Base-by-base conservation (phyloP, 2,797 vertebrate species). In the Hippocampus kuda region DNA sequence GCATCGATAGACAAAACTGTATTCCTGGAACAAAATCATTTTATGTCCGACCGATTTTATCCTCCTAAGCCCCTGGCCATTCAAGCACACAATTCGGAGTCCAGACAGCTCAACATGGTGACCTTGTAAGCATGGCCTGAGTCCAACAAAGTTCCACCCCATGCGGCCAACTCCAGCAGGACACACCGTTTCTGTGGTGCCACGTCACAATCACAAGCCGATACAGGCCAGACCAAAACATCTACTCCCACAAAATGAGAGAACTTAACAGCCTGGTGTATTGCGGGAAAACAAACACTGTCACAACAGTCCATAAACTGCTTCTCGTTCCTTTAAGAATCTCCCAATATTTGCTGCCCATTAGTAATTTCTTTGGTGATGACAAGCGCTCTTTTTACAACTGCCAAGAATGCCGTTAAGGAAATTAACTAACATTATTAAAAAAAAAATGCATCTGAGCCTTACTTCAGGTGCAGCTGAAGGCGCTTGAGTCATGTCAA, bases 51-150 rank as follows among this genome's bases (percentile, higher is more conserved):
- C 42, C 68, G 57, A 69, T 68, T 26, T 65, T 64, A 44, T 46
- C 62, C 59, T 38, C 48, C 57, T 66, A 51, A 63, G 53, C 69
- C n/a, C 71, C 46, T 56, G 10, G 66, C 76, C 38, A 61, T 34
- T 44, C 68, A 74, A 49, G 57, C 44, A 60, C 48, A 66, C 70
- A 77, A 72, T 24, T 73, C 80, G 83, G 83, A 84, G 69, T 30
- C 71, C 78, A 84, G 84, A 86, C 84, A 69, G 70, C 68, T 49
- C 70, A 75, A 80, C 79, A 79, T 78, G 75, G 77, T 79, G 67
- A 80, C 76, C 75, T 30, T 60, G 56, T 42, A 53, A 72, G 65
- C 72, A 62, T 77, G 81, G 83, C 80, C 64, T 15, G 66, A 73
- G 65, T 80, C 82, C 85, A 85, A 26, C 77, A 75, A 70, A 75